Conservation (phyloP, 64 coral and sea anemone genomes). For the Pocillopora verrucosa region DNA sequence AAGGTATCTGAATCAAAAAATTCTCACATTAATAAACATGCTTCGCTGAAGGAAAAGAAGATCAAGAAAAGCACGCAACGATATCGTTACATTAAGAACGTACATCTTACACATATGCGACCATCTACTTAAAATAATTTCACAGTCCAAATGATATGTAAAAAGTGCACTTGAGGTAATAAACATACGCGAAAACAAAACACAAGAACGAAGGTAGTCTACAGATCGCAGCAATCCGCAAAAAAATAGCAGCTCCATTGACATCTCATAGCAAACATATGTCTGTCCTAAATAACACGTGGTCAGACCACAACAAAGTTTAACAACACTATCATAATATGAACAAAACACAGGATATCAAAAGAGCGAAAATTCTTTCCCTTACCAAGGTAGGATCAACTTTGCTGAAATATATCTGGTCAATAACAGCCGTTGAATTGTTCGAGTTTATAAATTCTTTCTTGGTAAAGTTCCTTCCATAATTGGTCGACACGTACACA, state of each 20-base stretch:
- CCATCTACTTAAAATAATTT: background rate
- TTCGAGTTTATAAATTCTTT: background rate
- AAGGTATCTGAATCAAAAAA: background rate
- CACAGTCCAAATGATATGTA: background rate
- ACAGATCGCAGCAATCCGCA: background rate
- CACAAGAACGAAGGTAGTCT: background rate
- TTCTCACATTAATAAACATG: background rate
- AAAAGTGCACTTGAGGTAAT: background rate
- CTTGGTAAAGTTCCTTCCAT: constrained; percentile 39
- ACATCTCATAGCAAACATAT: background rate
- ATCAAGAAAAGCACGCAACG: no score
- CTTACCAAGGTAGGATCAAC: constrained; percentile 51
- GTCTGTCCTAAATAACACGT: background rate
- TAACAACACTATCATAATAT: constrained; percentile 3
- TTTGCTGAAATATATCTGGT: constrained; percentile 58
- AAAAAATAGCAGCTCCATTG: background rate
- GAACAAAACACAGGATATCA: constrained; percentile 15
- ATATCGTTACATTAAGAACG: background rate
- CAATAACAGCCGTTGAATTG: background rate
- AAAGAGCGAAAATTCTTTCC: background rate
- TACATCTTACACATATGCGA: background rate
- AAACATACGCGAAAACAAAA: background rate
- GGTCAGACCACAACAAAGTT: background rate
- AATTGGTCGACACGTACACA: constrained; percentile 44
- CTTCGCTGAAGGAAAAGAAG: background rate